Evolutionary conservation across 1,140 invertebrate species (phyloP), one percentile per base, ranked within the genome.

Genomic region (Helicoverpa zea): DNA sequence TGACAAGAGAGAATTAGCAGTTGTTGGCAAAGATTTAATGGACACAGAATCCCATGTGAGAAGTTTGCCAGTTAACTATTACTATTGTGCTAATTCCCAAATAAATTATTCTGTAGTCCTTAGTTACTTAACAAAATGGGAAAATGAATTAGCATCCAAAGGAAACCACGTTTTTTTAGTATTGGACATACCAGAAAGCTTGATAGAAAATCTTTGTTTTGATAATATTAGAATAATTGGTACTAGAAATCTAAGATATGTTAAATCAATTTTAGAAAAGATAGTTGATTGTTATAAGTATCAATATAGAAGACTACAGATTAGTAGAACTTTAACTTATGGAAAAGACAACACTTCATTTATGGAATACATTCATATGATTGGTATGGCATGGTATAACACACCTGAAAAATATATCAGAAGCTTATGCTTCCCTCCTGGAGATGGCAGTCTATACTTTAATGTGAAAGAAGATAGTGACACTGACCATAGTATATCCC

Each of bases 221-320:
- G 54, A 77, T 4, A 80, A 85, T 73, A 85, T 85, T 54, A 81
- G 63, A 72, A 66, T 85, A 68, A 18, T 78, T 14, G 78, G 56
- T 63, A 52, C 54, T 56, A 61, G 16, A 11, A 47, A 83, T 18
- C 70, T 79, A 49, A 75, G 63, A 9, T 86, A 79, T 83, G 75
- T 81, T 58, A 80, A 30, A 72, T 80, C 78, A 54, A 80, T 80
- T 29, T 63, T 83, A 54, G 81, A 78, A 35, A 86, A 81, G 75
- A 52, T 86, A 52, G 54, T 81, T 30, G 78, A 80, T 58, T 84
- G 80, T 83, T 83, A 84, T 68, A 86, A 86, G 52, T 84, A 81
- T 70, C 83, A 86, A 72, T 86, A 86, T 59, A 79, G 85, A 77
- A 86, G 78, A 82, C 75, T 84, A 73, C 83, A 84, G 77, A 84